Evolutionary conservation across 2,888 invertebrate genomes (phyloP).

Genomic region (Saturnia pavonia): DNA sequence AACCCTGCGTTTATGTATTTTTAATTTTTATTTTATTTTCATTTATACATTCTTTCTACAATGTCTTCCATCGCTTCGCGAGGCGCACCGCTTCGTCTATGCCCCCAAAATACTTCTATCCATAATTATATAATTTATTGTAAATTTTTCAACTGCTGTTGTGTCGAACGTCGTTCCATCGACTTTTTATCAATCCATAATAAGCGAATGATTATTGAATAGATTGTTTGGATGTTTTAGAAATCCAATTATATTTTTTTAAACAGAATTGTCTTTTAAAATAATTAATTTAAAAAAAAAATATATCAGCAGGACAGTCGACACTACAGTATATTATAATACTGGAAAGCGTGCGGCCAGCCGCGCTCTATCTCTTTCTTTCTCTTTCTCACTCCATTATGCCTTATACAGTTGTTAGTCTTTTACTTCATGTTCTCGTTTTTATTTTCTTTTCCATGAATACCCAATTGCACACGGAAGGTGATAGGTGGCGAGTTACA

Average conservation of each 20-base stretch:
- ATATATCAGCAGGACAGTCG: neutral
- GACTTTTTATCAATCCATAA: neutral
- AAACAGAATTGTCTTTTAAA: no score
- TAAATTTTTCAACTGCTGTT: constrained; percentile 55
- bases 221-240: neutral
- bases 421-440: constrained; percentile 79
- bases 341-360: neutral
- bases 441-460: constrained; percentile 88
- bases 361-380: neutral
- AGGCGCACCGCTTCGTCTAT: constrained; percentile 74
- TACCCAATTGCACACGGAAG: constrained; percentile 95
- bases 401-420: constrained; percentile 63
- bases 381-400: constrained; percentile 29
- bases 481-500: constrained; percentile 99
- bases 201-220: neutral
- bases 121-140: constrained; percentile 53
- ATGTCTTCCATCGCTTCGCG: constrained; percentile 69
- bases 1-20: constrained; percentile 63
- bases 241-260: neutral
- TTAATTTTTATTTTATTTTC: constrained; percentile 60
- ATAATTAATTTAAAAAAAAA: neutral
- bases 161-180: constrained; percentile 56
- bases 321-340: neutral
- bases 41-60: constrained; percentile 47
- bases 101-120: constrained; percentile 61